These are phyloP conservation scores for Oedothorax gibbosus DNA, from an alignment of 1,140 invertebrate genomes.

Conservation along the genomic window DNA sequence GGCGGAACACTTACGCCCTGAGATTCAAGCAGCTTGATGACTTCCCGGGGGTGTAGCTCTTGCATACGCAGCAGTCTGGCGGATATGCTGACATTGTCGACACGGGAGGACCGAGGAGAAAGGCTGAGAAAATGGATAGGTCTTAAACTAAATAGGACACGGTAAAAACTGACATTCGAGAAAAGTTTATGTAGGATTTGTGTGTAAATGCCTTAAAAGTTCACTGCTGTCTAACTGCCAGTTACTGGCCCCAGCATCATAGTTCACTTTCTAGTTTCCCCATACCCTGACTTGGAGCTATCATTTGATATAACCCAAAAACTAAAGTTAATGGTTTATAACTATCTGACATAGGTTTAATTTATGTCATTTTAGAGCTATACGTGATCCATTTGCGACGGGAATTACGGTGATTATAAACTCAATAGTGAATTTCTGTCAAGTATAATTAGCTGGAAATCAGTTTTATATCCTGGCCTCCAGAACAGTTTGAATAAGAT, in stretches of 20 bases:
- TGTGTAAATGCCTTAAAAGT: neutral
- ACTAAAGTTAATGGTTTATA: neutral
- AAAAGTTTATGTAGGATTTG: neutral
- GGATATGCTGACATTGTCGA: neutral
- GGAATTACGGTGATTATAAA: too few relatives aligned
- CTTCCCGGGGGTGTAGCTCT: neutral
- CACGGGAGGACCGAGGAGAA: neutral
- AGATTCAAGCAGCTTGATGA: neutral
- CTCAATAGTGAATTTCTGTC: too few relatives aligned
- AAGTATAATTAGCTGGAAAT: too few relatives aligned
- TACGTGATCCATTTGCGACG: too few relatives aligned
- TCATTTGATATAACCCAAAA: neutral
- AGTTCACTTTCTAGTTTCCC: neutral
- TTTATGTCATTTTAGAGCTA: neutral
- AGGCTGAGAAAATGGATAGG: slow-evolving; percentile 9
- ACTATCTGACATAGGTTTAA: neutral
- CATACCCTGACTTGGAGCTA: neutral
- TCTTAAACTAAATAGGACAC: neutral
- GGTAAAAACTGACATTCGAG: too few relatives aligned
- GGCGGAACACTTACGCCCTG: slow-evolving; percentile 4
- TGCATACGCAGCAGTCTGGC: neutral
- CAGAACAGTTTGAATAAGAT: too few relatives aligned
- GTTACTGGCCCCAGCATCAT: too few relatives aligned
- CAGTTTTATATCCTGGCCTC: too few relatives aligned
- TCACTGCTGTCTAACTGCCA: neutral